Conservation (phyloP, 2,888 invertebrate species). For the Microctonus brassicae region DNA sequence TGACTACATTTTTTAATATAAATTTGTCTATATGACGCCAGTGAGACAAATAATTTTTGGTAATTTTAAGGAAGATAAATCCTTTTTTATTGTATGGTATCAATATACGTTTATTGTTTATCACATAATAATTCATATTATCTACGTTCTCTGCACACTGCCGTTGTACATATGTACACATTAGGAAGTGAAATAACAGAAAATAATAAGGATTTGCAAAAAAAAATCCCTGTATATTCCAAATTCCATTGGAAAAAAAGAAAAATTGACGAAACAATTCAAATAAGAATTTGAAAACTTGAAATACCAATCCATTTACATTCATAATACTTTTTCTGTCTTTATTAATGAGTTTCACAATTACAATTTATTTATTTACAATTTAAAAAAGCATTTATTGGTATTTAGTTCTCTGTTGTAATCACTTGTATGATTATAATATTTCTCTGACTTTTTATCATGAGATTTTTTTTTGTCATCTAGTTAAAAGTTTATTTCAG, state of each 20-base stretch:
- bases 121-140: conserved; percentile 51
- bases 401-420: no score
- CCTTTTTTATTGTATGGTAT: conserved; percentile 55
- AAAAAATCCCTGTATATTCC: background rate
- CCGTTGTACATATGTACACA: conserved; percentile 53
- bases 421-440: no score
- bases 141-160: conserved; percentile 66
- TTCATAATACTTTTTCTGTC: no score
- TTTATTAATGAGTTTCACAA: no score
- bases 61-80: conserved; percentile 46
- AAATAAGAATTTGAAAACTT: no score
- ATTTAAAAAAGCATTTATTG: no score
- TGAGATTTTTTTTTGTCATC: no score
- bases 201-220: background rate
- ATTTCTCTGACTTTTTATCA: no score
- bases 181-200: conserved; percentile 36
- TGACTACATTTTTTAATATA: conserved; percentile 51
- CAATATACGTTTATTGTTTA: conserved; percentile 44
- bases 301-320: no score
- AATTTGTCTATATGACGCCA: conserved; percentile 50
- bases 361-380: no score
- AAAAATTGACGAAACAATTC: no score
- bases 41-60: conserved; percentile 36
- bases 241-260: background rate
- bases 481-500: no score